Conservation (phyloP, 1,140 invertebrate genomes). For the Xylocopa sonorina region DNA sequence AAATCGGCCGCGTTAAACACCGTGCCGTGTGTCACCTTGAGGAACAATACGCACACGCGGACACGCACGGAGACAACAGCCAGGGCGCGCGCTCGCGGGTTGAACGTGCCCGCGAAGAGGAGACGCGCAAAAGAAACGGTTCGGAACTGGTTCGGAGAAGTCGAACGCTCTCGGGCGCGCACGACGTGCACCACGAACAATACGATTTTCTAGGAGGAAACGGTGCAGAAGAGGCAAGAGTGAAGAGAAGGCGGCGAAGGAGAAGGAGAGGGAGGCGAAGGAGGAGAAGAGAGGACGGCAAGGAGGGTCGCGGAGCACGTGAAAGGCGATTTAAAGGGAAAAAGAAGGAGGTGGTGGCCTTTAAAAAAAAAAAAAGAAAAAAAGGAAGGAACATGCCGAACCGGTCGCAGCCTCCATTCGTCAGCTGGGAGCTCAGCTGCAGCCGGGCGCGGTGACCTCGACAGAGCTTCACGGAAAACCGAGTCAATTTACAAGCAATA, state of each 20-base stretch:
- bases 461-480: conserved; percentile 66
- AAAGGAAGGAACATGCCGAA: conserved; percentile 70
- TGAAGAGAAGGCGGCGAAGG: conserved; percentile 11
- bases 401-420: conserved; percentile 72
- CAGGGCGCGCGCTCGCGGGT: conserved; percentile 21
- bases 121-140: conserved; percentile 59
- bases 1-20: conserved; percentile 27
- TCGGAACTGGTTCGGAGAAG: conserved; percentile 64
- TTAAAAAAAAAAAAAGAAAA: conserved; percentile 53
- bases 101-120: conserved; percentile 42
- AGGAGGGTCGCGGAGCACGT: conserved; percentile 61
- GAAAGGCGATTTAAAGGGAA: conserved; percentile 73
- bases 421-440: conserved; percentile 75
- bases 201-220: conserved; percentile 67
- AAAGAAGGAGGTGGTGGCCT: conserved; percentile 62
- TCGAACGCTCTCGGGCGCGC: conserved; percentile 56
- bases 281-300: conserved; percentile 22
- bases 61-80: no score
- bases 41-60: no score
- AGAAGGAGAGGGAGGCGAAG: conserved; percentile 26
- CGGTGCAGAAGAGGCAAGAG: conserved; percentile 37
- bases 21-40: conserved; percentile 44
- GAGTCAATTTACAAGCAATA: conserved; percentile 64
- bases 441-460: conserved; percentile 69
- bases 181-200: conserved; percentile 65